A percentile compares a stretch with the other conserved stretches of the same genome.
Evolutionary conservation across 2,888 invertebrate species (phyloP).

Genomic region (Cloeon dipterum): DNA sequence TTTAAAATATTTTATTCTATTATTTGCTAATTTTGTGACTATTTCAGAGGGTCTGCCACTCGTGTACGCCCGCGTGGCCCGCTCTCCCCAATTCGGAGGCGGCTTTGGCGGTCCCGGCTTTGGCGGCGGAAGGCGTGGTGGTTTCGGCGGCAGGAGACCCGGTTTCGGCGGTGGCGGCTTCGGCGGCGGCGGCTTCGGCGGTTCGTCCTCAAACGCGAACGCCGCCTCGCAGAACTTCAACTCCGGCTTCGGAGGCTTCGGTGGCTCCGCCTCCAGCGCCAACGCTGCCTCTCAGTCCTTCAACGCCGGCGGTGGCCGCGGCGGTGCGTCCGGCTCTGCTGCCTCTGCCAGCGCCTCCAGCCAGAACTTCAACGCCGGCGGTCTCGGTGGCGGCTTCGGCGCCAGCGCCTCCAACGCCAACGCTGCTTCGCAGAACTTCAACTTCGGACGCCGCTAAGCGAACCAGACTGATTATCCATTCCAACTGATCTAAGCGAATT

Average conservation of each 20-base stretch:
- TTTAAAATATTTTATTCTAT: no score
- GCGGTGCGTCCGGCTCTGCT: not conserved
- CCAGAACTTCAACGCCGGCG: not conserved
- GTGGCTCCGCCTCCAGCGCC: not conserved
- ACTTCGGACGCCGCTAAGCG: not conserved
- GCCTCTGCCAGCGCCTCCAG: not conserved
- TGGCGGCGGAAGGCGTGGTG: not conserved
- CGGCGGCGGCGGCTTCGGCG: not conserved
- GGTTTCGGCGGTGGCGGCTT: no score
- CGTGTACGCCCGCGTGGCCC: not conserved
- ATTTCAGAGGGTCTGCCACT: not conserved
- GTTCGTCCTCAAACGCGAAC: not conserved
- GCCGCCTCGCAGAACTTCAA: not conserved
- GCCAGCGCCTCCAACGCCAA: not conserved
- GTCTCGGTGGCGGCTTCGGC: not conserved
- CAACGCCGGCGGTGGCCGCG: not conserved
- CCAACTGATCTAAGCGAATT: no score
- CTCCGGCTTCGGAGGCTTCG: not conserved
- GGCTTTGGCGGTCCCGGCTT: not conserved
- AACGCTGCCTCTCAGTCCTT: not conserved
- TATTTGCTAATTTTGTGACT: no score
- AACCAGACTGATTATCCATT: no score
- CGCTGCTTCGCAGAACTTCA: not conserved
- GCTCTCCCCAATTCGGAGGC: not conserved
- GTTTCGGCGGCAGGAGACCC: not conserved